Evolutionary conservation across 2,113 vertebrate genomes (phyloP).

Genomic region (Microtus richardsoni): DNA sequence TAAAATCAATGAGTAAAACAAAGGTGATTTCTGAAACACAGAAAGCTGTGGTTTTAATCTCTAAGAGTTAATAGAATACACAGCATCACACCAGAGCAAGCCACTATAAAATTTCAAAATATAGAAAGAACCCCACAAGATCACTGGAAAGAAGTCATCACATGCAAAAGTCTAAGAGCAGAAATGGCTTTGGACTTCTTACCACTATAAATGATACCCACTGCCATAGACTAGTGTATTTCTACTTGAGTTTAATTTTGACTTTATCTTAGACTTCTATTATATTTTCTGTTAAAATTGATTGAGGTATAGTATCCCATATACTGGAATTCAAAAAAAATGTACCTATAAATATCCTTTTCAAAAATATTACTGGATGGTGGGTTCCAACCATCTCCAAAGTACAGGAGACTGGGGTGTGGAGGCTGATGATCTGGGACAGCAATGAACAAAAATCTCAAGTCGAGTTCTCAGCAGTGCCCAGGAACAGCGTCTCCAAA

Average conservation of each 20-base stretch:
- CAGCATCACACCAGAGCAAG: background rate
- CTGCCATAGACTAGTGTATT: background rate
- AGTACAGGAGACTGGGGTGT: background rate
- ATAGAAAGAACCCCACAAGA: background rate
- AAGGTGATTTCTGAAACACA: background rate
- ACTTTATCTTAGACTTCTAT: conserved; percentile 16
- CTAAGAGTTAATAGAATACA: conserved; percentile 4
- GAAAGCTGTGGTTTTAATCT: background rate
- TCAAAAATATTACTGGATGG: background rate
- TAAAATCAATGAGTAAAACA: background rate
- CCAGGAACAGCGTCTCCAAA: background rate
- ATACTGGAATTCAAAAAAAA: background rate
- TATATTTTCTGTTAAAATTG: background rate
- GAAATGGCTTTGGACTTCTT: background rate
- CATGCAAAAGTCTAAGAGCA: background rate
- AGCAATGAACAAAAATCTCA: background rate
- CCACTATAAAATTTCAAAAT: background rate
- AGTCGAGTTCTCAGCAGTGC: background rate
- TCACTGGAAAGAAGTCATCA: background rate
- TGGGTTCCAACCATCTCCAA: background rate
- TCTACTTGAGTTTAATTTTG: background rate
- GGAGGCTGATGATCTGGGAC: background rate
- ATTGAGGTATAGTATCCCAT: background rate
- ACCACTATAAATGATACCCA: background rate
- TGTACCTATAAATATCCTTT: background rate